A percentile compares a stretch with the other conserved stretches of the same genome.
Evolutionary conservation across 2,888 invertebrate genomes (phyloP).

Genomic region (Stomorhina lunata): DNA sequence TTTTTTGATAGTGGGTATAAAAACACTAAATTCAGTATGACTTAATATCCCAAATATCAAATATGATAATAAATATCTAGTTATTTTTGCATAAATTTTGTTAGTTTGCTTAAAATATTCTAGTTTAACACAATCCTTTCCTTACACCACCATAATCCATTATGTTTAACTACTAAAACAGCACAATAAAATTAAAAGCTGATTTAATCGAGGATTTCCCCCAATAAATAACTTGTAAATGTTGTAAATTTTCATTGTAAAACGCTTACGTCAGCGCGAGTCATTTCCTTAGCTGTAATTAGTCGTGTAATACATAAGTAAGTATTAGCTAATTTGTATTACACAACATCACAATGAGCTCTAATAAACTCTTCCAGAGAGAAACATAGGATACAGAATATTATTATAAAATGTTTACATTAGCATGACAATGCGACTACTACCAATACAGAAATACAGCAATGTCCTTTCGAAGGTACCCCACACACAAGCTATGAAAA

Average conservation of each 20-base stretch:
- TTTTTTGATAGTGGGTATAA: too few relatives aligned
- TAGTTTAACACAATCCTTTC: too few relatives aligned
- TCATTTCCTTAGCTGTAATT: not conserved
- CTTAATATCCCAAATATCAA: too few relatives aligned
- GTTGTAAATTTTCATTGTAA: too few relatives aligned
- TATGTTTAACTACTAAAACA: not conserved
- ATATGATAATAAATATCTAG: too few relatives aligned
- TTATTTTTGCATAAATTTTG: too few relatives aligned
- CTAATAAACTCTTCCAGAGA: not conserved
- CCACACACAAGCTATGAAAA: not conserved
- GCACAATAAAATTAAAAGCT: not conserved
- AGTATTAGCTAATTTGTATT: not conserved
- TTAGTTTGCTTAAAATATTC: too few relatives aligned
- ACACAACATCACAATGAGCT: not conserved
- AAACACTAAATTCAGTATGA: too few relatives aligned
- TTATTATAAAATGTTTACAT: not conserved
- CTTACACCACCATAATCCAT: too few relatives aligned
- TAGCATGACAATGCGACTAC: not conserved
- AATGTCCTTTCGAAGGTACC: not conserved
- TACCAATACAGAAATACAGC: not conserved
- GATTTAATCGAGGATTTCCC: not conserved
- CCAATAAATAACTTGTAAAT: not conserved
- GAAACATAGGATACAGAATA: not conserved
- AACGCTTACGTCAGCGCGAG: not conserved
- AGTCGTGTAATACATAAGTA: not conserved